These are phyloP conservation scores for Cotesia congregata DNA, from an alignment of 2,888 invertebrate species.

Conservation along the genomic window DNA sequence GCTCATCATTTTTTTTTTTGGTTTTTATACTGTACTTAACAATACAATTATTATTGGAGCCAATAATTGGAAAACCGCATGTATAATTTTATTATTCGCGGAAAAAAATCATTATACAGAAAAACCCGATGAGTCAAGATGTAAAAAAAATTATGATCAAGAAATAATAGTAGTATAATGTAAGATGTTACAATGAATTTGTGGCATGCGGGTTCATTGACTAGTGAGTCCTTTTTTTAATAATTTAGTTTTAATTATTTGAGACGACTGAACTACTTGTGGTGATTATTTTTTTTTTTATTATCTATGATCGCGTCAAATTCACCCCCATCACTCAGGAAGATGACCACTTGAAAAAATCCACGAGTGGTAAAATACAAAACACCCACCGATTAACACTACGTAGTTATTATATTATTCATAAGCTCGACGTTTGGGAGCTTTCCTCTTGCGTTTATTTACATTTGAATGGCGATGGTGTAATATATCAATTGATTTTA, in stretches of 20 bases:
- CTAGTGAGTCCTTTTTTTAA: not conserved
- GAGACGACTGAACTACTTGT: not conserved
- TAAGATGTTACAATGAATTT: not conserved
- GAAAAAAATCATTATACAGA: not conserved
- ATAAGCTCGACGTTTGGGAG: not conserved
- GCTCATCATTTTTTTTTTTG: conserved; percentile 12
- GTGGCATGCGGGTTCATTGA: not conserved
- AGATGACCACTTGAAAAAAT: not conserved
- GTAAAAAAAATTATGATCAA: not conserved
- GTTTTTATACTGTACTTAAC: conserved; percentile 6
- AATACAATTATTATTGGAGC: not conserved
- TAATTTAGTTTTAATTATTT: not conserved
- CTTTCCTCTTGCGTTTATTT: conserved; percentile 10
- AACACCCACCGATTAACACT: conserved; percentile 15
- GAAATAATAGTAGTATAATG: not conserved
- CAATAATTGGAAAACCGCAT: not conserved
- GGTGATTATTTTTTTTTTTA: conserved; percentile 1
- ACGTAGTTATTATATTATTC: conserved; percentile 11
- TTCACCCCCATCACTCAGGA: not conserved
- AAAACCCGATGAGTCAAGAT: not conserved
- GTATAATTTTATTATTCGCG: not conserved
- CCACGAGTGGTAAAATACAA: conserved; percentile 18
- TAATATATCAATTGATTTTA: not conserved
- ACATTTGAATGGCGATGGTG: conserved; percentile 16
- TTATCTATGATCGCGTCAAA: conserved; percentile 10